Conservation (phyloP, 1,140 invertebrate genomes). For the Neodiprion pinetum region DNA sequence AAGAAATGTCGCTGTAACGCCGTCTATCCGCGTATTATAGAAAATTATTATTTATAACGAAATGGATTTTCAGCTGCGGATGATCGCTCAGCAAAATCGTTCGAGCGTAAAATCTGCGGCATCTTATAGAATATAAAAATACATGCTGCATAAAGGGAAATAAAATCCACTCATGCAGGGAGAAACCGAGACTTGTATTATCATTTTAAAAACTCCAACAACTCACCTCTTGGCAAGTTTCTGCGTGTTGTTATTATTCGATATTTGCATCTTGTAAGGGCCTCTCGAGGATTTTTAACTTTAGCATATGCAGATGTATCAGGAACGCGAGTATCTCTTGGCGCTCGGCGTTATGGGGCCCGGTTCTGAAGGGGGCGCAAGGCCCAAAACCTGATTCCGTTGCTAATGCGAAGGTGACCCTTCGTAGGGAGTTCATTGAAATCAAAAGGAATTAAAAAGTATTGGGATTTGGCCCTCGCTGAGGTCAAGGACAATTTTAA, state of each 20-base stretch:
- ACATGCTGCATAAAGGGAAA: neutral
- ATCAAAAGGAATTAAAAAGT: neutral
- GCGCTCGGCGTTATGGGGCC: conserved; percentile 1
- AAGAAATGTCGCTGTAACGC: neutral
- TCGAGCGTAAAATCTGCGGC: neutral
- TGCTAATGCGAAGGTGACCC: conserved; percentile 21
- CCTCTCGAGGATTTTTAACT: conserved; percentile 5
- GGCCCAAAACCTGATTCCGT: conserved; percentile 25
- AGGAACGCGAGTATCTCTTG: conserved; percentile 15
- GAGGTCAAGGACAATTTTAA: neutral
- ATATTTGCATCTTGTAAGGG: conserved; percentile 9
- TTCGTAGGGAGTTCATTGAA: conserved; percentile 7
- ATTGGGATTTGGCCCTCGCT: neutral
- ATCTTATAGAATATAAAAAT: neutral
- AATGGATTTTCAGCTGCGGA: neutral
- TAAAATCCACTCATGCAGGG: no score
- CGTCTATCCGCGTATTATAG: neutral
- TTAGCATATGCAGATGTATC: neutral
- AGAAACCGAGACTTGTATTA: neutral
- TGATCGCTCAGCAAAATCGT: neutral
- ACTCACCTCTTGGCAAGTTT: neutral
- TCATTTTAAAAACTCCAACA: neutral
- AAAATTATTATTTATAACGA: neutral
- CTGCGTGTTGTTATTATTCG: neutral
- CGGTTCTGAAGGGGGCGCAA: conserved; percentile 18